Base-by-base conservation (phyloP, 1,140 invertebrate genomes). In the Pogonomyrmex barbatus region DNA sequence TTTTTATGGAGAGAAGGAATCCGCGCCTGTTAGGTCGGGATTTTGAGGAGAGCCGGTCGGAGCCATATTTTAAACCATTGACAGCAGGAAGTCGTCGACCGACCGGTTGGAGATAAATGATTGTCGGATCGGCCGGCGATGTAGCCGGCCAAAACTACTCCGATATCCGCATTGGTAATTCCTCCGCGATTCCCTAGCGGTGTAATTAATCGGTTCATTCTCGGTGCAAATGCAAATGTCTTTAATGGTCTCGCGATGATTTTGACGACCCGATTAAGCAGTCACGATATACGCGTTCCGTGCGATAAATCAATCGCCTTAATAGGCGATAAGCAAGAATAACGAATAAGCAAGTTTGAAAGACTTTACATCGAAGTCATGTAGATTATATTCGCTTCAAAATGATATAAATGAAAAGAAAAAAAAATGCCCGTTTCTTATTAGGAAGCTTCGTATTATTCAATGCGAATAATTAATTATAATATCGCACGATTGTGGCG, bases 1-100 rank as follows among this genome's bases (percentile, higher is more conserved):
- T 6, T 45, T 62, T 14, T 10, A 33, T 45, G 4, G 30, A 45
- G 14, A 62, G 8, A 33, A 62, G 4, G 14, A 45, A 63, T 62
- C 70, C 24, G 70, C 36, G 45, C 10, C 8, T 50, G 17, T 68
- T 60, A 73, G 71, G 71, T 9, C 10, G 24, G 36, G 47, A 73
- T 85, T 88, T 87, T 39, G 58, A 88, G 33, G 39, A 68, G 65
- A 65, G 14, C n/a, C 65, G 30, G 52, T 81, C 33, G 87, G 85
- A 9, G 47, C 24, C 58, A 54, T 88, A 87, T 78, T 78, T 88
- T 58, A 88, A 76, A 1, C 24, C n/a, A 70, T 77, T 14, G 86
- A 87, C 87, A 88, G 65, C 50, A 88, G 86, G 87, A 88, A 88
- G 73, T 88, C 71, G 70, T 54, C 54, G 56, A 2, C 2, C 9